Evolutionary conservation across 2,888 invertebrate genomes (phyloP), one percentile per base, ranked within the genome.

Genomic region (Tetramorium bicarinatum): DNA sequence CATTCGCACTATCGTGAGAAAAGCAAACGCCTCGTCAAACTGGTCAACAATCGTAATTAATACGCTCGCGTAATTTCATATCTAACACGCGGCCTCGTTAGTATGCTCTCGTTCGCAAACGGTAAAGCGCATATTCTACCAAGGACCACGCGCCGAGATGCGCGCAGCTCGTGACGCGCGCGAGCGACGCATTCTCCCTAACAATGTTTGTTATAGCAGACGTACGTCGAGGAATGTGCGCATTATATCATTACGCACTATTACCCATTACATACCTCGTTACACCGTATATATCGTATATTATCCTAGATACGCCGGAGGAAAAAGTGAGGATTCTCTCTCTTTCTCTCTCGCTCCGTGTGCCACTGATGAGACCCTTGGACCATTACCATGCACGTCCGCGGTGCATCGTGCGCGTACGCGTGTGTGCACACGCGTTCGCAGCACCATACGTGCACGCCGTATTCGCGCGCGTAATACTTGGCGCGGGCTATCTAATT

Each of bases 261-360:
- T 92, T 92, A 92, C 90, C 92, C 90, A 91, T 92, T 92, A 92
- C 91, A 91, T 90, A 92, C 87, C 92, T 92, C 90, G 92, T 92
- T 92, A 91, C 88, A 88, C 88, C 89, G 88, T 91, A 66, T 66
- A 86, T 88, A 91, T 91, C 90, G 91, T 85, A 90, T 89, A 88
- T 90, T 87, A 89, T 84, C 82, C 81, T 82, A 84, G 87, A 85
- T 67, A 84, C 79, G 88, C 72, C 81, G 66, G 61, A 61, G 77
- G 83, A 91, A 91, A 91, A 91, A 87, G 80, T 76, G 75, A 88
- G 76, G 81, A 83, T 85, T 84, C 86, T 61, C 74, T 72, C 71
- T 38, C 47, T 47, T 47, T 15, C 29, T 76, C 76, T 29, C 47
- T 44, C 64, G 18, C 62, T 56, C 49, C 56, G 56, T 72, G 72